Evolutionary conservation across 2,888 invertebrate species (phyloP).

Genomic region (Philaethria dido): DNA sequence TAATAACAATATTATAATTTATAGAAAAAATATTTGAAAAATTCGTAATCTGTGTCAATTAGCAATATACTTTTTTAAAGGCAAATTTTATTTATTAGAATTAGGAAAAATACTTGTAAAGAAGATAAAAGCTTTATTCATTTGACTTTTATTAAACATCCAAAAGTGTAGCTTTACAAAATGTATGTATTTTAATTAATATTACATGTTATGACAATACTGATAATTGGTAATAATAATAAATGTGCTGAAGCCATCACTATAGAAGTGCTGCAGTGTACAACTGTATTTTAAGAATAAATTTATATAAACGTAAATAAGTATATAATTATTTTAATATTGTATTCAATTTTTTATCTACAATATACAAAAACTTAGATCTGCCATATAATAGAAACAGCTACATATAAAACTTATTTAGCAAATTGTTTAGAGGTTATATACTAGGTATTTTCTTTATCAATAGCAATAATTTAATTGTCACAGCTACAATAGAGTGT

Average conservation of each 20-base stretch:
- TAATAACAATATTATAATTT: too few relatives aligned
- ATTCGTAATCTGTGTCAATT: background rate
- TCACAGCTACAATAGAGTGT: background rate
- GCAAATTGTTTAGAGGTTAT: background rate
- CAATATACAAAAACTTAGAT: background rate
- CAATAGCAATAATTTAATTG: background rate
- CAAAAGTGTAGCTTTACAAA: constrained; percentile 16
- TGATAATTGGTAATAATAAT: background rate
- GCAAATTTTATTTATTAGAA: background rate
- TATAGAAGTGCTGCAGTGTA: background rate
- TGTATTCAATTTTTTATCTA: background rate
- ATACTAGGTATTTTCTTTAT: background rate
- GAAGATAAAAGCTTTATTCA: constrained; percentile 12
- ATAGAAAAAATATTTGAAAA: too few relatives aligned
- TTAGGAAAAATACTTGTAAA: background rate
- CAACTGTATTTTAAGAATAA: background rate
- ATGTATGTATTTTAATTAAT: constrained; percentile 4
- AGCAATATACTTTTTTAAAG: background rate
- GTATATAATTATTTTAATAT: background rate
- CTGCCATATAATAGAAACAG: background rate
- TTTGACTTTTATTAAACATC: constrained; percentile 1
- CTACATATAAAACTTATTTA: background rate
- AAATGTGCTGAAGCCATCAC: background rate
- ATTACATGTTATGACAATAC: background rate
- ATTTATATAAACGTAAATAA: background rate